These are phyloP conservation scores for Naja naja DNA, from an alignment of 2,113 vertebrate genomes.

Conservation along the genomic window DNA sequence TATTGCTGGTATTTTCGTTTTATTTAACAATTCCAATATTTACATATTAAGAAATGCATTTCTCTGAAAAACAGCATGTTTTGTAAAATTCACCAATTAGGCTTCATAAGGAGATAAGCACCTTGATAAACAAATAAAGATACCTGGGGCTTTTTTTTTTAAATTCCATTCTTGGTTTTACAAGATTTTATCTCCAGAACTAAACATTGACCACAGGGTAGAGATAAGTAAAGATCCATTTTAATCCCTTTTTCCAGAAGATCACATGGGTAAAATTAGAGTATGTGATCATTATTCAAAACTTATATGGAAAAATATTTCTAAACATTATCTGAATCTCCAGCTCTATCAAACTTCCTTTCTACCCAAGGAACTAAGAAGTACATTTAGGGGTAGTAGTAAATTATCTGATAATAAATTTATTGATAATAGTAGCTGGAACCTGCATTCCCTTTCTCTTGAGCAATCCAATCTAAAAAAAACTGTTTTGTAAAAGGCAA, in stretches of 20 bases:
- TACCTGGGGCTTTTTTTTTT: not conserved
- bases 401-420: not conserved
- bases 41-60: slow-evolving; percentile 59
- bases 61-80: slow-evolving; percentile 49
- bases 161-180: not conserved
- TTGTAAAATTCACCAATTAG: slow-evolving; percentile 52
- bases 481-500: not conserved
- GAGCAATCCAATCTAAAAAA: not conserved
- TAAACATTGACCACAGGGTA: not conserved
- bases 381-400: not conserved
- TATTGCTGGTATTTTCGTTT: slow-evolving; percentile 71
- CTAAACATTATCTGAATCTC: not conserved
- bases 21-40: slow-evolving; percentile 53
- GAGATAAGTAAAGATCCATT: not conserved
- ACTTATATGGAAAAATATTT: not conserved
- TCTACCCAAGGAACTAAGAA: not conserved
- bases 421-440: not conserved
- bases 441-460: not conserved
- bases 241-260: not conserved
- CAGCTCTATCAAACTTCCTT: not conserved
- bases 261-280: not conserved
- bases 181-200: not conserved
- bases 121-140: slow-evolving; percentile 15
- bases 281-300: not conserved
- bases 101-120: slow-evolving; percentile 47